phyloP scores from a whole-genome alignment of 2,113 vertebrate genomes.

The Lycaon pictus region DNA sequence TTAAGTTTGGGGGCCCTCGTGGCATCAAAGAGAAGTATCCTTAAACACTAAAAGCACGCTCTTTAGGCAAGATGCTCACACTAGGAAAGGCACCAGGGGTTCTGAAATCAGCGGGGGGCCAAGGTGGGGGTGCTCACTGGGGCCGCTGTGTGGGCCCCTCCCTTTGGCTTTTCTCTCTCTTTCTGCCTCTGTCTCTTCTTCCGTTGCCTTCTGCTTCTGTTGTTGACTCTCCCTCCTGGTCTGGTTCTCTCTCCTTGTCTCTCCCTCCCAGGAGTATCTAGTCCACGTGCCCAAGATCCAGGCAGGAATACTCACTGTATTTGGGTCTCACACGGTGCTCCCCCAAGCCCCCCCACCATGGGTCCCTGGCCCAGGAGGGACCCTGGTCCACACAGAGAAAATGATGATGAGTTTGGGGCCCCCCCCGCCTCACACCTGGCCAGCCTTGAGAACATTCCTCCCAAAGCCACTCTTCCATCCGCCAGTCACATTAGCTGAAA shows the following conservation, averaged over 20 bases:
- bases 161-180: not conserved
- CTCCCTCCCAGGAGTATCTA: not conserved
- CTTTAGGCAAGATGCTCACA: not conserved
- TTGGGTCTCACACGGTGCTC: not conserved
- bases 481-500: not conserved
- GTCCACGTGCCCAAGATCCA: not conserved
- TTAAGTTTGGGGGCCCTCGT: not conserved
- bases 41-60: fast-evolving
- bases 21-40: not conserved
- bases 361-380: not conserved
- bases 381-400: not conserved
- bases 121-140: not conserved
- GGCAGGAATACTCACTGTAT: not conserved
- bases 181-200: not conserved
- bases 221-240: not conserved
- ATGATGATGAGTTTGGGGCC: not conserved
- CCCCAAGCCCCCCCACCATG: not conserved
- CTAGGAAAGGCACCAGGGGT: fast-evolving
- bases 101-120: not conserved
- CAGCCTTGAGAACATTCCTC: not conserved
- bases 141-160: not conserved
- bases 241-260: too few relatives aligned
- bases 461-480: not conserved
- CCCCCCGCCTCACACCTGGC: fast-evolving
- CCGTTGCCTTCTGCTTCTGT: not conserved